Evolutionary conservation across 2,113 vertebrate genomes (phyloP).

Genomic region (Amblyopsis rosae): DNA sequence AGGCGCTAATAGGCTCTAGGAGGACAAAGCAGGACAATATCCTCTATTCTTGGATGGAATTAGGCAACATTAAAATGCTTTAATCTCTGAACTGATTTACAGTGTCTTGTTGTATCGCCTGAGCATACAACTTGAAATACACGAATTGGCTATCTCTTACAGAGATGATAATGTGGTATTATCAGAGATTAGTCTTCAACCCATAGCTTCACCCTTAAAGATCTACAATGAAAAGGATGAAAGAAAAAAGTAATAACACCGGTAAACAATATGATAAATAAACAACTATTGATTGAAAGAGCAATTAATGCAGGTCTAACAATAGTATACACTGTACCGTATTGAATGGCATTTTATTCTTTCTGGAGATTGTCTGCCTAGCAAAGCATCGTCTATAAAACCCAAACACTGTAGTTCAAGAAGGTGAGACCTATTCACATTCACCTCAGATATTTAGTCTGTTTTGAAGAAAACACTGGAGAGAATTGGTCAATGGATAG

Average conservation of each 20-base stretch:
- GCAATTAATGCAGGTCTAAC: constrained; percentile 12
- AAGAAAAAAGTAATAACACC: background rate
- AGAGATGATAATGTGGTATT: too few species aligned
- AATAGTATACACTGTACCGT: constrained; percentile 31
- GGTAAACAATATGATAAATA: background rate
- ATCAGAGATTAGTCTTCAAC: too few species aligned
- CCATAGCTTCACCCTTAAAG: background rate
- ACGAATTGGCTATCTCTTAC: too few species aligned
- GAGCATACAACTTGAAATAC: too few species aligned
- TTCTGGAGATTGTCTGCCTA: constrained; percentile 10
- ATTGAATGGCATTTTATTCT: constrained; percentile 54
- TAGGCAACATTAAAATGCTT: background rate
- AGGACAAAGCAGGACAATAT: too few species aligned
- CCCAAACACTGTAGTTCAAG: too few species aligned
- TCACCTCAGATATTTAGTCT: too few species aligned
- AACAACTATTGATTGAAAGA: background rate
- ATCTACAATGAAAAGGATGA: constrained; percentile 34
- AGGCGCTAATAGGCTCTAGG: background rate
- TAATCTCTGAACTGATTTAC: background rate
- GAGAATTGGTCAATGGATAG: too few species aligned
- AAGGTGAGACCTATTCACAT: too few species aligned
- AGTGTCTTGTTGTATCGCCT: background rate
- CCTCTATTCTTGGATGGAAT: background rate
- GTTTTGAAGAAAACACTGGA: too few species aligned
- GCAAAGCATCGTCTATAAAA: background rate